Evolutionary conservation across 2,113 vertebrate genomes (phyloP), one percentile per base, ranked within the genome.

Genomic region (Riparia riparia): DNA sequence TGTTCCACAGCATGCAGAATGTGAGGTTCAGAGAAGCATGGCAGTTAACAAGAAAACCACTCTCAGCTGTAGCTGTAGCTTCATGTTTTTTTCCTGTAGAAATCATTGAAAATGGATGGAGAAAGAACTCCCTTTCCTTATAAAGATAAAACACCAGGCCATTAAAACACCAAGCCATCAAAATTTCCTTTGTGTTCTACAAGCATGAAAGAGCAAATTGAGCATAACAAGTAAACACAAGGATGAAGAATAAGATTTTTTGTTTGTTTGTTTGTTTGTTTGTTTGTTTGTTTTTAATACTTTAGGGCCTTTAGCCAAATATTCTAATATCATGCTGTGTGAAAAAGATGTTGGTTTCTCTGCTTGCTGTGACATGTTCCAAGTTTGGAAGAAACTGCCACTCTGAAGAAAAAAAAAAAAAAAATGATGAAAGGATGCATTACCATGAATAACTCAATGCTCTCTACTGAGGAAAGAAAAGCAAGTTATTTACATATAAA

Each of bases 301-400:
- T 93, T 90, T 83, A 88, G 64, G 68, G 90, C 90, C 68, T 56
- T 96, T 89, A 97, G 78, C 95, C 95, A 96, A 94, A 92, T 89
- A 88, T 61, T 95, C 64, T 78, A 65, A 73, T 92, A 53, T 84
- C 94, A 76, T 45, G 60, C 88, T 96, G 93, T 63, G 95, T 84
- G 88, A 92, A 96, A 96, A 96, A 96, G 90, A 96, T 74, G 79
- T 96, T 96, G 74, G 68, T 80, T 82, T 91, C 87, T 95, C 60
- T 94, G 72, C 90, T 94, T 78, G 90, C 88, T 94, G 79, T 93
- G 90, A 96, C 76, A 96, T 81, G 41, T 92, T 96, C 79, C 90
- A 89, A 86, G 79, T 92, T 94, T 86, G 71, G 82, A 97, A 93
- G 76, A 96, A 71, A 39, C 81, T 93, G 68, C 71, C 82, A 76